Conservation (phyloP, 2,797 vertebrate genomes). For the Gallinago nigripennis region DNA sequence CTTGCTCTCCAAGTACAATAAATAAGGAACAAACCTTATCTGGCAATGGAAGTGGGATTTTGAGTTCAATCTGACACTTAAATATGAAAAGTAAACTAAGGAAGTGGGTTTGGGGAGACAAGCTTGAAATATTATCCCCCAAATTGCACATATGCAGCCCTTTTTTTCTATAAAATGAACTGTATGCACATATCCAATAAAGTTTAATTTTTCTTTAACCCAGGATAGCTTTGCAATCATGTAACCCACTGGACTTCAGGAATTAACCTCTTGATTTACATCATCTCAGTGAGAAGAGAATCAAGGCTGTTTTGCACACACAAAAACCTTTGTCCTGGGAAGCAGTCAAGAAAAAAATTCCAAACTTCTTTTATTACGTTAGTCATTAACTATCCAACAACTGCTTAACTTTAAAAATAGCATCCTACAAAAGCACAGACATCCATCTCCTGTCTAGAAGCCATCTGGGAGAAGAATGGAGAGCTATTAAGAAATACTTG, state of each 20-base stretch:
- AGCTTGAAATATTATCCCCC: not conserved
- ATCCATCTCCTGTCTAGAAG: slow-evolving; percentile 62
- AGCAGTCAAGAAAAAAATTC: not conserved
- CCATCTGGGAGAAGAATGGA: slow-evolving; percentile 59
- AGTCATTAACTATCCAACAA: slow-evolving; percentile 49
- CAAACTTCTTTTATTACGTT: slow-evolving; percentile 42
- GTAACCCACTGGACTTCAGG: not conserved
- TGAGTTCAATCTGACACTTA: not conserved
- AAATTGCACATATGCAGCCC: not conserved
- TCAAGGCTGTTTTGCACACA: not conserved
- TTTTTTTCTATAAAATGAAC: not conserved
- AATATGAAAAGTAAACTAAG: not conserved
- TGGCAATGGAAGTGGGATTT: not conserved
- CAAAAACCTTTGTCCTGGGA: not conserved
- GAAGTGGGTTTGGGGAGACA: not conserved
- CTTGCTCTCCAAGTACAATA: not conserved
- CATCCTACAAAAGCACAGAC: slow-evolving; percentile 51
- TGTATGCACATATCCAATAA: not conserved
- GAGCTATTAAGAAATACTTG: slow-evolving; percentile 54
- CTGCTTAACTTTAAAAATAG: slow-evolving; percentile 52
- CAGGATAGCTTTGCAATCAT: not conserved
- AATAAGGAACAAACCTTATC: not conserved
- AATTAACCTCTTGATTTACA: not conserved
- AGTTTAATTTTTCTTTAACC: not conserved
- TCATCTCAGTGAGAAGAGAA: not conserved